Conservation (phyloP, 2,797 vertebrate species). For the Eulemur rubriventer region DNA sequence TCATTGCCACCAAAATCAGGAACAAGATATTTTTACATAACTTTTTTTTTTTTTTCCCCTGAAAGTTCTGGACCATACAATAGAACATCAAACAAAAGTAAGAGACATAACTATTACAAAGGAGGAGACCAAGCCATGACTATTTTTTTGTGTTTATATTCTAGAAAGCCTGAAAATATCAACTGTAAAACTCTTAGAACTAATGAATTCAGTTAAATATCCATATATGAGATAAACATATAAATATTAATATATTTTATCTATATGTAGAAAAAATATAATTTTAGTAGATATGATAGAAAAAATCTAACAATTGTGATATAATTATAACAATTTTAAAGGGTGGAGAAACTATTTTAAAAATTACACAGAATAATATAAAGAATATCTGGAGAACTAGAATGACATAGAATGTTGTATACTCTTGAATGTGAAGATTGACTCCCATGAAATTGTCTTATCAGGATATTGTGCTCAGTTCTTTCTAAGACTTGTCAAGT, state of each 20-base stretch:
- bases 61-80: background rate
- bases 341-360: background rate
- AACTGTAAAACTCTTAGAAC: conserved; percentile 13
- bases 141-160: background rate
- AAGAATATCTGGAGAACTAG: background rate
- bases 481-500: background rate
- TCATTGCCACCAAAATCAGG: background rate
- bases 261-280: background rate
- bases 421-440: background rate
- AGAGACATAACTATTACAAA: background rate
- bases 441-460: background rate
- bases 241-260: conserved; percentile 3
- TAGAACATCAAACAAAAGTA: background rate
- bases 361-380: background rate
- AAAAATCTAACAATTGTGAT: background rate
- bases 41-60: background rate
- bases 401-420: background rate
- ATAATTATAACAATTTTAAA: conserved; percentile 3
- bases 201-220: background rate
- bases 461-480: background rate
- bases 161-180: background rate
- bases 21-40: background rate
- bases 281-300: background rate
- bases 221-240: background rate
- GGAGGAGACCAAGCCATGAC: background rate